A percentile compares a stretch with the other conserved stretches of the same genome.
phyloP scores from a whole-genome alignment of 2,888 invertebrate species.

The Brenthis hecate region DNA sequence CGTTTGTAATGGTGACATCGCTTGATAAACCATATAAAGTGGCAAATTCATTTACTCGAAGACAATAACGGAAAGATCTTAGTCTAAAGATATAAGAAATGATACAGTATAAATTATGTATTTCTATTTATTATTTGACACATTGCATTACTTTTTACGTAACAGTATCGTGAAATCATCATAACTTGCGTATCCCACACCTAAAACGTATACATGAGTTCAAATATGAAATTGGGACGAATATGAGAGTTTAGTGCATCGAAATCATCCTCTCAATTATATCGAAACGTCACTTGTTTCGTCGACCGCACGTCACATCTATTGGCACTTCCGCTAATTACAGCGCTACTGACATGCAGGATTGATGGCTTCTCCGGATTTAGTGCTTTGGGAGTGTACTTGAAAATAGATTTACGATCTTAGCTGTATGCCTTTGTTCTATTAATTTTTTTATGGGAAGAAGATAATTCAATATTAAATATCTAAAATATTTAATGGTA shows the following conservation, averaged over 20 bases:
- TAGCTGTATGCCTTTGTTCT: not conserved
- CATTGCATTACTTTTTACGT: not conserved
- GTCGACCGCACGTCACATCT: conserved; percentile 46
- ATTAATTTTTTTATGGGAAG: too few species aligned
- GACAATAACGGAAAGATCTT: too few species aligned
- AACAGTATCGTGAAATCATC: too few species aligned
- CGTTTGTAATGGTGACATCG: too few species aligned
- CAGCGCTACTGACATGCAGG: conserved; percentile 28
- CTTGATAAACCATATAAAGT: too few species aligned
- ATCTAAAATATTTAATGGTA: too few species aligned
- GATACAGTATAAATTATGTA: too few species aligned
- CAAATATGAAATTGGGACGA: conserved; percentile 1
- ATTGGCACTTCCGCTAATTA: conserved; percentile 56
- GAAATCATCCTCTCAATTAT: conserved; percentile 37
- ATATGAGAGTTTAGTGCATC: conserved; percentile 20
- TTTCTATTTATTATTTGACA: not conserved
- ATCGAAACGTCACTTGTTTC: conserved; percentile 54
- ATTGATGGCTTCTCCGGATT: conserved; percentile 21
- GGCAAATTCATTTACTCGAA: too few species aligned
- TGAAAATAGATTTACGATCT: conserved; percentile 20
- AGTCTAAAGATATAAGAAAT: too few species aligned
- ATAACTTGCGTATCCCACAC: not conserved
- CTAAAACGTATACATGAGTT: conserved; percentile 2
- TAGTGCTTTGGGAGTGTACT: conserved; percentile 17
- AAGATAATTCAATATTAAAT: too few species aligned